Evolutionary conservation across 1,140 invertebrate genomes (phyloP).

Genomic region (Drosophila auraria): DNA sequence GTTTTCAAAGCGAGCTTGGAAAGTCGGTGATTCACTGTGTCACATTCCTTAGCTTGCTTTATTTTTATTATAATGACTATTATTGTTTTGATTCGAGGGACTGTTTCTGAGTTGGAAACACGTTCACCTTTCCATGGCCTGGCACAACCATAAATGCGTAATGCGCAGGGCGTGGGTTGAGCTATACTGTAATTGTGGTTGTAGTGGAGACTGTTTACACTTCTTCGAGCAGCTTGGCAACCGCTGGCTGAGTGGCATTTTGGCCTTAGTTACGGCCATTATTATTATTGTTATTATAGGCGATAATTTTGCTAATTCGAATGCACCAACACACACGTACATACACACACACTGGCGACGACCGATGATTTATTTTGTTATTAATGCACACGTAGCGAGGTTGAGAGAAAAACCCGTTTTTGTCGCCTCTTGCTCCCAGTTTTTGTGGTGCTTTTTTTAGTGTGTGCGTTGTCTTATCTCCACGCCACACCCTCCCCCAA

Average conservation of each 20-base stretch:
- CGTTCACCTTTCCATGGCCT: slow-evolving; percentile 49
- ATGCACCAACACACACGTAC: slow-evolving; percentile 29
- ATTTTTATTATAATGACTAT: slow-evolving; percentile 10
- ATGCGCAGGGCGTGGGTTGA: slow-evolving; percentile 41
- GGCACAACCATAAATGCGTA: slow-evolving; percentile 41
- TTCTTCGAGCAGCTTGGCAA: slow-evolving; percentile 38
- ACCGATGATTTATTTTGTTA: slow-evolving; percentile 51
- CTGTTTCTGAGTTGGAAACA: slow-evolving; percentile 26
- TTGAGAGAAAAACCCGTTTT: slow-evolving; percentile 64
- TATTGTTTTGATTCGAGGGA: slow-evolving; percentile 39
- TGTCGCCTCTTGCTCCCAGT: slow-evolving; percentile 10
- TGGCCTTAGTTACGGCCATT: slow-evolving; percentile 35
- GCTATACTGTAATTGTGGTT: slow-evolving; percentile 19
- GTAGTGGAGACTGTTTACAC: slow-evolving; percentile 36
- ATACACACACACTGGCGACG: neutral
- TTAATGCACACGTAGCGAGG: slow-evolving; percentile 71
- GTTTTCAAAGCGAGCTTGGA: slow-evolving; percentile 15
- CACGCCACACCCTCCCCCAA: slow-evolving; percentile 39
- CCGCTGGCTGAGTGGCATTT: slow-evolving; percentile 29
- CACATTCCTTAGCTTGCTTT: slow-evolving; percentile 18
- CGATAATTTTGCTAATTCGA: slow-evolving; percentile 43
- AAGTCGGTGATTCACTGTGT: slow-evolving; percentile 30
- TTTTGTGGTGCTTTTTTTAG: slow-evolving; percentile 6
- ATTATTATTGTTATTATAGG: slow-evolving; percentile 32
- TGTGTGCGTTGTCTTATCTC: slow-evolving; percentile 25